phyloP scores from a whole-genome alignment of 2,113 vertebrate species.

The Dascyllus trimaculatus region DNA sequence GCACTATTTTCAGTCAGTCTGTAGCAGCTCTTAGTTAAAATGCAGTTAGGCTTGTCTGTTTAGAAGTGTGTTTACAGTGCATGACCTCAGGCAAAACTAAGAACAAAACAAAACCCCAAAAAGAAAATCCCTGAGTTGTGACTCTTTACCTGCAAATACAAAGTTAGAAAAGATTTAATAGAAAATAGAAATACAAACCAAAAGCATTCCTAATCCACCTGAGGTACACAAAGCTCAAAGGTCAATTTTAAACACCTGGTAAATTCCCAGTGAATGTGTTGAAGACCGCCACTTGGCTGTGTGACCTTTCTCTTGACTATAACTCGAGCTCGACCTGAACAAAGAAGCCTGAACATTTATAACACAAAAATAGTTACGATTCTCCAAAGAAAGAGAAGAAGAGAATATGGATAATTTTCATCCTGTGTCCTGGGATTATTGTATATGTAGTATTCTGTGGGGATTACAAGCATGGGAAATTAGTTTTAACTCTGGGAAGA shows the following conservation, averaged over 20 bases:
- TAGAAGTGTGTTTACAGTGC: conserved; percentile 36
- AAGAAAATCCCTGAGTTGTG: conserved; percentile 29
- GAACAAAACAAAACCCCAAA: conserved; percentile 34
- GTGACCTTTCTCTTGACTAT: conserved; percentile 17
- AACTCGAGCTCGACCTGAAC: neutral
- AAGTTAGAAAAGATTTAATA: conserved; percentile 14
- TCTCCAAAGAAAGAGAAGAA: conserved; percentile 17
- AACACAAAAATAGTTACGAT: neutral
- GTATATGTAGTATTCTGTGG: conserved; percentile 35
- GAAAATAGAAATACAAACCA: neutral
- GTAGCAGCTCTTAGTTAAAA: conserved; percentile 30
- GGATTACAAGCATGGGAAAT: conserved; percentile 63
- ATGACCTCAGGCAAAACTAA: conserved; percentile 37
- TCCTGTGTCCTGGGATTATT: conserved; percentile 59
- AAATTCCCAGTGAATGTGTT: too few species aligned
- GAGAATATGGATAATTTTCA: conserved; percentile 35
- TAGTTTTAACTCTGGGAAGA: conserved; percentile 52
- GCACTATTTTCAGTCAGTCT: conserved; percentile 41
- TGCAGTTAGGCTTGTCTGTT: conserved; percentile 45
- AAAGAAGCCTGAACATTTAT: conserved; percentile 3
- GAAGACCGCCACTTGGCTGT: neutral
- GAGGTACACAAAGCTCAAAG: conserved; percentile 16
- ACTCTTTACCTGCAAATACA: conserved; percentile 30
- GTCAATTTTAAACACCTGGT: neutral
- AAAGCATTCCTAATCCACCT: conserved; percentile 21